These are phyloP conservation scores for Herminia tarsipennalis DNA, from an alignment of 2,888 invertebrate species.

Conservation along the genomic window DNA sequence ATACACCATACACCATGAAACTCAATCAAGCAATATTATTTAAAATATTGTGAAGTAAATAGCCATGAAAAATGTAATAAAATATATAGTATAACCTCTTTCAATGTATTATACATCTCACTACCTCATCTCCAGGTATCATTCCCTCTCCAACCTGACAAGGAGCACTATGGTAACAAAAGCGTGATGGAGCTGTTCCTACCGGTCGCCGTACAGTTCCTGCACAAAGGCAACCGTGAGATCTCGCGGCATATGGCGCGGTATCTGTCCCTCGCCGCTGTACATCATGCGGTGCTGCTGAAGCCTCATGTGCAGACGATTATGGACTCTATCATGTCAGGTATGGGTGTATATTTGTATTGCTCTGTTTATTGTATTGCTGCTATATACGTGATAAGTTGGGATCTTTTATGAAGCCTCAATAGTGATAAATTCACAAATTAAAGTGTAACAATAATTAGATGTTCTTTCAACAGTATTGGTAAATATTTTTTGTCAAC, in stretches of 20 bases:
- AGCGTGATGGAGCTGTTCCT: conserved; percentile 92
- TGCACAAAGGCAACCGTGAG: conserved; percentile 96
- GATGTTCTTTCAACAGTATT: too few species aligned
- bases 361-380: neutral
- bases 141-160: conserved; percentile 76
- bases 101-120: too few species aligned
- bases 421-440: too few species aligned
- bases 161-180: conserved; percentile 86
- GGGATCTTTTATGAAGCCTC: too few species aligned
- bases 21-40: too few species aligned
- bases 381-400: too few species aligned
- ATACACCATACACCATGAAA: too few species aligned
- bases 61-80: too few species aligned
- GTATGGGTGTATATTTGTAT: conserved; percentile 61
- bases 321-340: conserved; percentile 95
- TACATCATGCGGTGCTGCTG: conserved; percentile 94
- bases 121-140: conserved; percentile 76
- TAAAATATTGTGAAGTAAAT: too few species aligned
- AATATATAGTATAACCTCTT: too few species aligned
- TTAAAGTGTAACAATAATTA: too few species aligned
- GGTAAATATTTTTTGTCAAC: too few species aligned
- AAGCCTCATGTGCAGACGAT: conserved; percentile 95
- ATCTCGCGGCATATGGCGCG: conserved; percentile 95
- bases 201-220: conserved; percentile 96
- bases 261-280: conserved; percentile 96